Conservation (phyloP, 23 tunicate genomes). For the Halocynthia aurantium region DNA sequence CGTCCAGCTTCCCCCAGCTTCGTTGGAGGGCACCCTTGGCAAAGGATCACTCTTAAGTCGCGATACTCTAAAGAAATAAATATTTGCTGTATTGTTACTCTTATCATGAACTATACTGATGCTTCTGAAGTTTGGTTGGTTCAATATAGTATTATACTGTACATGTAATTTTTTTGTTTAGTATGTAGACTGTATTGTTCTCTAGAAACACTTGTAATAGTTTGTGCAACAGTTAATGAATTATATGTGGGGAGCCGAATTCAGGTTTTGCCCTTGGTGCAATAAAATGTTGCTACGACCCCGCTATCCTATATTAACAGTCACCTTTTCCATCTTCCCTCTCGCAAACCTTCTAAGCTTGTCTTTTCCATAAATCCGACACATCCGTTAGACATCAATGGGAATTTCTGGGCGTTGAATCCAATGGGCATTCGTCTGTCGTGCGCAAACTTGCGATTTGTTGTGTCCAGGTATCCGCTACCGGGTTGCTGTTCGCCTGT, state of each 20-base stretch:
- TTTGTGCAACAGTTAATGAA: too few species aligned
- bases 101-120: too few species aligned
- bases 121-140: too few species aligned
- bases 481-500: constrained; percentile 86
- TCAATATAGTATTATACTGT: too few species aligned
- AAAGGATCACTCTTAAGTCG: constrained; percentile 64
- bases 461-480: constrained; percentile 73
- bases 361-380: constrained; percentile 73
- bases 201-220: too few species aligned
- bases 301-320: too few species aligned
- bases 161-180: too few species aligned
- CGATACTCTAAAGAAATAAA: constrained; percentile 31
- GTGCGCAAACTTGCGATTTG: constrained; percentile 72
- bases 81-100: background rate
- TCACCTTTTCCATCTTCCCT: constrained; percentile 90
- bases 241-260: too few species aligned
- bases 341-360: constrained; percentile 54
- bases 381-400: constrained; percentile 75
- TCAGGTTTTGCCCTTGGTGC: too few species aligned
- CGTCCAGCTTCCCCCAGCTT: constrained; percentile 29
- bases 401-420: constrained; percentile 89
- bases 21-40: constrained; percentile 40
- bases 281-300: too few species aligned
- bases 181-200: too few species aligned
- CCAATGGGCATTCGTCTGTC: constrained; percentile 84